These are phyloP conservation scores for Tetanocera ferruginea DNA, from an alignment of 2,888 invertebrate species.

Conservation along the genomic window DNA sequence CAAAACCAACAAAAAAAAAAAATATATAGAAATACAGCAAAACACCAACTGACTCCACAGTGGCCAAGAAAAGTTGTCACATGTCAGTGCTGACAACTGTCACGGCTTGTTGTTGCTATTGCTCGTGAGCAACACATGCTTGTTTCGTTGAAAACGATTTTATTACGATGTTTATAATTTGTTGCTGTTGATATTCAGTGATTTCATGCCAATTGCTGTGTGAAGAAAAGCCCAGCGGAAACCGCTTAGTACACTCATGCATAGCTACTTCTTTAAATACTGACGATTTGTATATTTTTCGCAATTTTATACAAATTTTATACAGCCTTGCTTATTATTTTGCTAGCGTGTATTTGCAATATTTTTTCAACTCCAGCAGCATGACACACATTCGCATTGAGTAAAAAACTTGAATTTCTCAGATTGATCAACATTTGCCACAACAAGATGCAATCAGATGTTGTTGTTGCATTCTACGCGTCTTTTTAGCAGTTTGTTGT, in stretches of 20 bases:
- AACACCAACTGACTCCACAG: not conserved
- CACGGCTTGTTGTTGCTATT: slow-evolving; percentile 12
- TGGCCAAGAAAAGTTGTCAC: slow-evolving; percentile 2
- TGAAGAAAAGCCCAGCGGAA: not conserved
- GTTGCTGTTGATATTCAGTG: not conserved
- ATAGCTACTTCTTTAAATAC: too few species aligned
- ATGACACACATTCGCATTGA: not conserved
- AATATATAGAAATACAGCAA: not conserved
- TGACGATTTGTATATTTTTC: too few species aligned
- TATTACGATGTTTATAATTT: not conserved
- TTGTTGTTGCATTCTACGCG: not conserved
- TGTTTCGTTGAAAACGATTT: not conserved
- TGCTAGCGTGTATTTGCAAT: too few species aligned
- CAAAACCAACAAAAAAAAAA: not conserved
- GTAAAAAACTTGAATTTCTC: not conserved
- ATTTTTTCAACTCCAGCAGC: too few species aligned
- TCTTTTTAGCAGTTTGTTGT: not conserved
- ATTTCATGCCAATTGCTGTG: not conserved
- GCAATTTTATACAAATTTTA: too few species aligned
- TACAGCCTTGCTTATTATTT: too few species aligned
- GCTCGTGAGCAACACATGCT: not conserved
- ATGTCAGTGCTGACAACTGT: slow-evolving; percentile 15
- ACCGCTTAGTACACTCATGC: not conserved
- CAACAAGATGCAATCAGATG: not conserved
- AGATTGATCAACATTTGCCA: not conserved